Evolutionary conservation across 2,113 vertebrate genomes (phyloP).

Genomic region (Aptenodytes forsteri): DNA sequence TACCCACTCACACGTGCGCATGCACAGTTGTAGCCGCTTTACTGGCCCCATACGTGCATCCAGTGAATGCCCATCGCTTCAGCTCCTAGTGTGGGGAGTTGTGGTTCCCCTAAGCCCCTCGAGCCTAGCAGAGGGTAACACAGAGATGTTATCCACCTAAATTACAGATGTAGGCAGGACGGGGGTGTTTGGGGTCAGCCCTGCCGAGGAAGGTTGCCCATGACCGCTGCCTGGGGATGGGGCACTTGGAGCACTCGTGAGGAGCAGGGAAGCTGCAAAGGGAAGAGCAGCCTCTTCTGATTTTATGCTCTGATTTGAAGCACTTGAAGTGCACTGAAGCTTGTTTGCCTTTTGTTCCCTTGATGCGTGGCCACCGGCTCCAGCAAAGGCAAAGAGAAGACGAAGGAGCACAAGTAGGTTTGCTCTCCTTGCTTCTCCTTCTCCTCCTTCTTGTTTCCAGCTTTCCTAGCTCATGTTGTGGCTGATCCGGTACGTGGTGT

Average conservation of each 20-base stretch:
- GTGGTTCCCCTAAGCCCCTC: neutral
- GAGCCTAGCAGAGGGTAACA: rapidly evolving
- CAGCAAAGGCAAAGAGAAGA: slow-evolving; percentile 80
- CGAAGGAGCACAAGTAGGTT: slow-evolving; percentile 78
- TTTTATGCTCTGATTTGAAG: neutral
- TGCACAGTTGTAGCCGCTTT: neutral
- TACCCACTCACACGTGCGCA: rapidly evolving
- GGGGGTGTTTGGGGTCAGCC: neutral
- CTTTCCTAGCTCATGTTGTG: neutral
- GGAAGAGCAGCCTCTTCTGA: neutral
- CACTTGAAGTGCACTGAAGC: neutral
- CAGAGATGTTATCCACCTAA: rapidly evolving
- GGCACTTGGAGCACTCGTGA: rapidly evolving
- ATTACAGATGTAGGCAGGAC: neutral
- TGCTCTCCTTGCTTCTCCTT: neutral
- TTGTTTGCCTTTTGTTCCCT: slow-evolving; percentile 46
- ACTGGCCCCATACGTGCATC: rapidly evolving
- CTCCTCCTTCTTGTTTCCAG: neutral
- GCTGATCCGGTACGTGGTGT: rapidly evolving
- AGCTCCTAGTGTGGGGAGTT: rapidly evolving
- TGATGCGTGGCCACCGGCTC: neutral
- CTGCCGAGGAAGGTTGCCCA: neutral
- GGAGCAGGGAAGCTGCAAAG: neutral
- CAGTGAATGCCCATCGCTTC: neutral
- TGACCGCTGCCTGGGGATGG: neutral